Evolutionary conservation across 2,888 invertebrate genomes (phyloP).

Genomic region (Aradus depressus): DNA sequence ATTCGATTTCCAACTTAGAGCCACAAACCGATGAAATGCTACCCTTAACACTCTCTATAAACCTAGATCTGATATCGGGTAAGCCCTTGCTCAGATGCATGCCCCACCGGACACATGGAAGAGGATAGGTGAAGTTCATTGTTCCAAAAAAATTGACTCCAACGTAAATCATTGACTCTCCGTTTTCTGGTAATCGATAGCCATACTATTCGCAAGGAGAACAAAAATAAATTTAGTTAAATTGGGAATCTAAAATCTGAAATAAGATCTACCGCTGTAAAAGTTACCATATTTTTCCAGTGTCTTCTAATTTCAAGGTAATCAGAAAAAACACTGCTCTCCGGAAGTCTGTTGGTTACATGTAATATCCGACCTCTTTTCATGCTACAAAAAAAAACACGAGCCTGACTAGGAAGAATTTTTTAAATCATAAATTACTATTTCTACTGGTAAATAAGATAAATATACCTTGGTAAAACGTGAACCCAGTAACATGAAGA

Average conservation of each 20-base stretch:
- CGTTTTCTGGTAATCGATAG: constrained; percentile 24
- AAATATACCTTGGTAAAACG: constrained; percentile 30
- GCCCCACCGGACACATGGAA: constrained; percentile 19
- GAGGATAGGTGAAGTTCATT: constrained; percentile 21
- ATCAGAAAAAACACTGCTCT: constrained; percentile 33
- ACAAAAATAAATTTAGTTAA: neutral
- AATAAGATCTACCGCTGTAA: neutral
- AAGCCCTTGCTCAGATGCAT: constrained; percentile 13
- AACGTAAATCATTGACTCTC: constrained; percentile 21
- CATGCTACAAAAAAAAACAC: constrained; percentile 25
- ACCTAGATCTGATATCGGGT: constrained; percentile 3
- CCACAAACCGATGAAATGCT: constrained; percentile 19
- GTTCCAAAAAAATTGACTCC: constrained; percentile 22
- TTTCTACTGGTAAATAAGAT: neutral
- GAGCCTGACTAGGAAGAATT: neutral
- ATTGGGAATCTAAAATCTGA: neutral
- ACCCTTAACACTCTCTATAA: constrained; percentile 15
- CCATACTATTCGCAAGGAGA: constrained; percentile 22
- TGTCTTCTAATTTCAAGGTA: constrained; percentile 43
- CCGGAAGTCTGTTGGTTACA: constrained; percentile 26
- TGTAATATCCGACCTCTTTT: constrained; percentile 27
- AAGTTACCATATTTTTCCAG: constrained; percentile 45
- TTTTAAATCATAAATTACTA: neutral
- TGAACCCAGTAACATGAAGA: constrained; percentile 23
- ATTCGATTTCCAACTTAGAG: constrained; percentile 10